Percentiles rank a stretch among this genome's conserved stretches.
phyloP scores from a whole-genome alignment of 2,888 invertebrate species.

The Osedax frankpressi region DNA sequence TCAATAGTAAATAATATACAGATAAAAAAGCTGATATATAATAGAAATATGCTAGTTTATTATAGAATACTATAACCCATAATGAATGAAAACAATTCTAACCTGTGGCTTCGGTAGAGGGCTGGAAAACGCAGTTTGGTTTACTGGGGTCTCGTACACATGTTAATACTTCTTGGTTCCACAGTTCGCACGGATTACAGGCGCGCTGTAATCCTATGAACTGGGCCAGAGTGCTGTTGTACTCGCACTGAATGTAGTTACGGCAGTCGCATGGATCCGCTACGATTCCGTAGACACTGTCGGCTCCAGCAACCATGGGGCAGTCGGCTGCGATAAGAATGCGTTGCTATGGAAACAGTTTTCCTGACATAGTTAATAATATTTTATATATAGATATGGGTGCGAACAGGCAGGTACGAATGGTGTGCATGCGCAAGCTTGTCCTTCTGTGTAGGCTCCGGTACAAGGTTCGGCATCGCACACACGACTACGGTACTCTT shows the following conservation, averaged over 20 bases:
- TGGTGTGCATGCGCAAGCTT: background rate
- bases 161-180: background rate
- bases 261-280: constrained; percentile 5
- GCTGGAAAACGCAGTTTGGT: background rate
- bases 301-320: background rate
- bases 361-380: too few relatives aligned
- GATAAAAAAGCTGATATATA: too few relatives aligned
- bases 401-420: background rate
- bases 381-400: too few relatives aligned
- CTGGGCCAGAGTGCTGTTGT: background rate
- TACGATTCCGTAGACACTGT: background rate
- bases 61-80: too few relatives aligned
- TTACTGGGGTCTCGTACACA: background rate
- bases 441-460: background rate
- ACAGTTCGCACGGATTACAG: background rate
- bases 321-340: background rate
- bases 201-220: background rate
- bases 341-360: too few relatives aligned
- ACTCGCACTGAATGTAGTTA: constrained; percentile 3
- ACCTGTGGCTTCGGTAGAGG: background rate
- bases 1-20: too few relatives aligned
- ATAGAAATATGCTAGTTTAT: too few relatives aligned
- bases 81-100: background rate
- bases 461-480: background rate
- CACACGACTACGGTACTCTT: background rate